phyloP scores from a whole-genome alignment of 2,888 invertebrate species.

The Trichopoda pennipes region DNA sequence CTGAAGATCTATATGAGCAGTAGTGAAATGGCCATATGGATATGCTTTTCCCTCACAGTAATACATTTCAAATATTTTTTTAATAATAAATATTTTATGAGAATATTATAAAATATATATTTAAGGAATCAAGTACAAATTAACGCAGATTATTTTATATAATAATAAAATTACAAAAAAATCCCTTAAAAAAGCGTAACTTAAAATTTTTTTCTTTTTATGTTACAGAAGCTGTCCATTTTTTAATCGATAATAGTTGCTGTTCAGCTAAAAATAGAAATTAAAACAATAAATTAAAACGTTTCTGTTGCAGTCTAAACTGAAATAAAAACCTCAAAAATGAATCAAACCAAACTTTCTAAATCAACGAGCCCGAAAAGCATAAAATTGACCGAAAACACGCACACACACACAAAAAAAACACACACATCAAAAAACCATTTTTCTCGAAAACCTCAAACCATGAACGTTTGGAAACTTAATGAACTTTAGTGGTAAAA shows the following conservation, averaged over 20 bases:
- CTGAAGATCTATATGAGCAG: too few relatives aligned
- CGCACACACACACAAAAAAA: background rate
- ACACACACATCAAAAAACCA: too few relatives aligned
- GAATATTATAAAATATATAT: too few relatives aligned
- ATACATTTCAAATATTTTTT: too few relatives aligned
- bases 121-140: too few relatives aligned
- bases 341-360: slow-evolving; percentile 27
- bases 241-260: background rate
- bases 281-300: slow-evolving; percentile 40
- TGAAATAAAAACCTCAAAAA: slow-evolving; percentile 4
- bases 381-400: slow-evolving; percentile 1
- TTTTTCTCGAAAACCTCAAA: slow-evolving; percentile 27
- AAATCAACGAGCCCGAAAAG: slow-evolving; percentile 47
- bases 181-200: too few relatives aligned
- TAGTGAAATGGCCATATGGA: too few relatives aligned
- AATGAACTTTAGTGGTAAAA: slow-evolving; percentile 58
- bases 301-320: background rate
- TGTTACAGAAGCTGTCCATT: background rate
- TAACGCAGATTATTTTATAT: too few relatives aligned
- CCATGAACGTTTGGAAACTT: slow-evolving; percentile 51
- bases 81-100: too few relatives aligned
- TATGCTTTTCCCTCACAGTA: too few relatives aligned
- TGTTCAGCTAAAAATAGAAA: background rate
- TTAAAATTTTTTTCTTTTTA: too few relatives aligned
- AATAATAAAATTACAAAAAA: too few relatives aligned